Conservation (phyloP, 2,888 invertebrate genomes). For the Oeneis ivallda region DNA sequence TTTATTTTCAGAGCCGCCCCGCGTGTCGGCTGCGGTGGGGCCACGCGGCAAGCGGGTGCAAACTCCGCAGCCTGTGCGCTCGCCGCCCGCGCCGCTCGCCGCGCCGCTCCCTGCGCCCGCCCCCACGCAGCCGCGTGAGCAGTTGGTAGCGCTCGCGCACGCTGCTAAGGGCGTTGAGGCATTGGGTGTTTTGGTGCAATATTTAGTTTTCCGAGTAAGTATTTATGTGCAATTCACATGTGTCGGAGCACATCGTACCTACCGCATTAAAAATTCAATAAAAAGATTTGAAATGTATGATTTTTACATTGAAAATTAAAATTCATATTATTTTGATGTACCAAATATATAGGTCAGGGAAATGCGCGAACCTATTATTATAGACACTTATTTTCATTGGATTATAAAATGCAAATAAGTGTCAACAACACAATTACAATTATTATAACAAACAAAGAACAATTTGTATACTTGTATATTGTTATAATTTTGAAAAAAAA, state of each 20-base stretch:
- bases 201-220: slow-evolving; percentile 89
- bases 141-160: slow-evolving; percentile 71
- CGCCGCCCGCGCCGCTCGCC: slow-evolving; percentile 55
- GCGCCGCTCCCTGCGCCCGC: slow-evolving; percentile 49
- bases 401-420: too few relatives aligned
- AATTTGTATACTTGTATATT: too few relatives aligned
- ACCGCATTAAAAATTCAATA: too few relatives aligned
- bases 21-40: slow-evolving; percentile 68
- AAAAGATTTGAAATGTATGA: too few relatives aligned
- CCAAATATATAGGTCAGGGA: too few relatives aligned
- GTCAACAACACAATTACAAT: too few relatives aligned
- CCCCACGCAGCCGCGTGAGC: slow-evolving; percentile 53
- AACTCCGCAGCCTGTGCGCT: slow-evolving; percentile 59
- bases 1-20: slow-evolving; percentile 62
- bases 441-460: too few relatives aligned
- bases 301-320: too few relatives aligned
- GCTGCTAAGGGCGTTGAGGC: slow-evolving; percentile 89
- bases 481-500: too few relatives aligned
- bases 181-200: slow-evolving; percentile 91
- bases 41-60: slow-evolving; percentile 73
- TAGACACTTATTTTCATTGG: too few relatives aligned
- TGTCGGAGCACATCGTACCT: neutral
- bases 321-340: too few relatives aligned
- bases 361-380: too few relatives aligned
- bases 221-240: neutral